These are phyloP conservation scores for Buceros bicornis DNA, from an alignment of 2,797 vertebrate genomes.

Conservation along the genomic window DNA sequence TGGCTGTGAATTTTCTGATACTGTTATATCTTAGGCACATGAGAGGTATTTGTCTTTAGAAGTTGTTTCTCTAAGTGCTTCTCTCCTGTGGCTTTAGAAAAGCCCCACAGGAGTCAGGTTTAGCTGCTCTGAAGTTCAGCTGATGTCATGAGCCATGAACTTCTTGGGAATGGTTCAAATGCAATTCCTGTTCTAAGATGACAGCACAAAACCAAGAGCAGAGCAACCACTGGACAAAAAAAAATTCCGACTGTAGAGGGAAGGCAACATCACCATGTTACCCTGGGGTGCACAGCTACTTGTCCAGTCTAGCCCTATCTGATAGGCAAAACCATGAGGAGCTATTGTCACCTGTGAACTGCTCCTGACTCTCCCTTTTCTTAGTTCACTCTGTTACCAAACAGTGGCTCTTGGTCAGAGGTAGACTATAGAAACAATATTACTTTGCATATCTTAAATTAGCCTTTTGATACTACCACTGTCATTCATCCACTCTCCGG, in stretches of 20 bases:
- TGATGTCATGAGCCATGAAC: not conserved
- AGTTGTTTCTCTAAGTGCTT: not conserved
- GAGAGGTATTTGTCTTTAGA: conserved; percentile 22
- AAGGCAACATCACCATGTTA: not conserved
- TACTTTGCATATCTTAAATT: not conserved
- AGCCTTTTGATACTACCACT: not conserved
- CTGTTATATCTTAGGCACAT: not conserved
- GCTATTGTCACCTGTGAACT: not conserved
- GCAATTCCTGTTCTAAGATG: not conserved
- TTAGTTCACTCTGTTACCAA: not conserved
- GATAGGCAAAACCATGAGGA: not conserved
- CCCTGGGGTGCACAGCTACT: not conserved
- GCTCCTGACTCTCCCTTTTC: not conserved
- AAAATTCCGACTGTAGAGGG: not conserved
- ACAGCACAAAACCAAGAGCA: not conserved
- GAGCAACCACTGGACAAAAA: not conserved
- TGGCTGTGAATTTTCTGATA: conserved; percentile 27
- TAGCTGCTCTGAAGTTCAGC: not conserved
- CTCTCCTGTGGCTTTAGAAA: not conserved
- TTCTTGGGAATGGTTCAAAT: not conserved
- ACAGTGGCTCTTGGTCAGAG: not conserved
- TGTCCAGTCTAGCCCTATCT: not conserved
- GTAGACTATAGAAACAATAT: not conserved
- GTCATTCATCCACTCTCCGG: not conserved
- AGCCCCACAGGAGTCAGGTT: not conserved